phyloP scores from a whole-genome alignment of 2,113 vertebrate species.

The Dermatemys mawii region DNA sequence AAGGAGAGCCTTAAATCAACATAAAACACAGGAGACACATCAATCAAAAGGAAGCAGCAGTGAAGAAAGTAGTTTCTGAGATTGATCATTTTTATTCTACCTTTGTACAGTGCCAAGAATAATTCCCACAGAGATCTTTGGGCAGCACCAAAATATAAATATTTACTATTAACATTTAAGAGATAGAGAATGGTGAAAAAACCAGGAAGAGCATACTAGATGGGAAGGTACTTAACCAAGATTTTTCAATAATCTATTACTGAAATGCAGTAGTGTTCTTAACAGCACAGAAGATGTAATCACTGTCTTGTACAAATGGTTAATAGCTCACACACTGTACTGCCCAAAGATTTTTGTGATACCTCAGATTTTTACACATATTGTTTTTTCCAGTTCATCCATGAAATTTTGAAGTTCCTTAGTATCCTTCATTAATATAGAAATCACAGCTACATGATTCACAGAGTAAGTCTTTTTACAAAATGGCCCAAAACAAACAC shows the following conservation, averaged over 20 bases:
- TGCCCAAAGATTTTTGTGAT: not conserved
- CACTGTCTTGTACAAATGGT: not conserved
- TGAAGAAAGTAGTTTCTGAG: too few relatives aligned
- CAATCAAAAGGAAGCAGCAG: too few relatives aligned
- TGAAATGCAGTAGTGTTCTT: not conserved
- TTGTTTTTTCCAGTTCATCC: conserved; percentile 38
- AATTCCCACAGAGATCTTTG: too few relatives aligned
- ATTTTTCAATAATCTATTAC: not conserved
- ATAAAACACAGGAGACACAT: too few relatives aligned
- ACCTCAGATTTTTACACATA: conserved; percentile 31
- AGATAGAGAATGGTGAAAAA: not conserved
- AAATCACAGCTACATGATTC: conserved; percentile 43
- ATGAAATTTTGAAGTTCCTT: conserved; percentile 46
- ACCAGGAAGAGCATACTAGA: not conserved
- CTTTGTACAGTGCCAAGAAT: too few relatives aligned
- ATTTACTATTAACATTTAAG: too few relatives aligned
- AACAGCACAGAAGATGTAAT: not conserved
- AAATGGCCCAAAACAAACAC: conserved; percentile 22
- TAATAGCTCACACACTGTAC: not conserved
- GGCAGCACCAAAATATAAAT: too few relatives aligned
- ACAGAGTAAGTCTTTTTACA: conserved; percentile 16
- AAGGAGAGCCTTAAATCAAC: too few relatives aligned
- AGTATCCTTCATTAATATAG: conserved; percentile 38
- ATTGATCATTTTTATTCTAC: too few relatives aligned
- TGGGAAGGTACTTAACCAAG: not conserved